Conservation (phyloP, 1,140 invertebrate genomes). For the Drosophila seguyi region DNA sequence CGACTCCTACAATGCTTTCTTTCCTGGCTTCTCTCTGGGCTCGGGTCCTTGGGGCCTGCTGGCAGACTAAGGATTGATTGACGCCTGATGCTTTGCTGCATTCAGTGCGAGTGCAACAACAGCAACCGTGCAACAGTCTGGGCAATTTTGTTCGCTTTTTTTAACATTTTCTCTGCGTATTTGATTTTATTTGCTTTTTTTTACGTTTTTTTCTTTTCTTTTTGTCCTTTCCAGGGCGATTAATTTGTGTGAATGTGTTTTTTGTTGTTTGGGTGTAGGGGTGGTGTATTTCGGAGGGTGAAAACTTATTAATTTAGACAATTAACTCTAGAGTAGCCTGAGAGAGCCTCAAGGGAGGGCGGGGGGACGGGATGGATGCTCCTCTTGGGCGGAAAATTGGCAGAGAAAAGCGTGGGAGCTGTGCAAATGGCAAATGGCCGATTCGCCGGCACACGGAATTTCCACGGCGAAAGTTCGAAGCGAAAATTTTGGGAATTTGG, state of each 20-base stretch:
- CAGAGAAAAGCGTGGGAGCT: not conserved
- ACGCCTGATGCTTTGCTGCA: constrained; percentile 1
- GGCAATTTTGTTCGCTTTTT: constrained; percentile 66
- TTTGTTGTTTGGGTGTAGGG: not conserved
- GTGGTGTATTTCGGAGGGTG: not conserved
- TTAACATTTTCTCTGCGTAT: constrained; percentile 62
- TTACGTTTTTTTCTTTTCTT: not conserved
- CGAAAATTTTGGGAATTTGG: not conserved
- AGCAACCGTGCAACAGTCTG: constrained; percentile 65
- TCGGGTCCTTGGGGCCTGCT: not conserved
- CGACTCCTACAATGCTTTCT: not conserved
- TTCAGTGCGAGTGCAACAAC: constrained; percentile 65
- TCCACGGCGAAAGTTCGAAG: not conserved
- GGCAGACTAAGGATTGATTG: not conserved
- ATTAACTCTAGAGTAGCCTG: constrained; percentile 48
- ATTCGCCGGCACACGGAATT: not conserved
- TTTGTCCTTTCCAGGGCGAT: constrained; percentile 17
- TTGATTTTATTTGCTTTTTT: constrained; percentile 8
- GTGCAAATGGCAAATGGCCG: not conserved
- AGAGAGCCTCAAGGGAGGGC: not conserved
- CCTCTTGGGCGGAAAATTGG: not conserved
- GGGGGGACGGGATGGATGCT: not conserved
- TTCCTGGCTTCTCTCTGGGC: not conserved
- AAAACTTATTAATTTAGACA: constrained; percentile 56
- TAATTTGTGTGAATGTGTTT: constrained; percentile 19